Evolutionary conservation across 2,888 invertebrate species (phyloP).

Genomic region (Drosophila setosimentum): DNA sequence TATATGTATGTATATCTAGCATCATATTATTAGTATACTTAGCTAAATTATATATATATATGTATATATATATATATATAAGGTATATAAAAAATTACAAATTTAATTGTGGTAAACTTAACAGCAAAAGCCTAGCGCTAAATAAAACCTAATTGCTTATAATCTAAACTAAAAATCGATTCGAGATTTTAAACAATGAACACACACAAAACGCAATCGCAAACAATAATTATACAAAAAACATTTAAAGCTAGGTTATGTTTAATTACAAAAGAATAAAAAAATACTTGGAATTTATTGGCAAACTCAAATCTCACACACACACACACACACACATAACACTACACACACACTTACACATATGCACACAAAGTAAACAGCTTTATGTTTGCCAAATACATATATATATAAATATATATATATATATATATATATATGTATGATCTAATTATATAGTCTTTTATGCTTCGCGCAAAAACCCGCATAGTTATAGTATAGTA

Average conservation of each 20-base stretch:
- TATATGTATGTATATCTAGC: slow-evolving; percentile 13
- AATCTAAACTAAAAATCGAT: slow-evolving; percentile 36
- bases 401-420: slow-evolving; percentile 43
- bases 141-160: slow-evolving; percentile 44
- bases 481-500: slow-evolving; percentile 52
- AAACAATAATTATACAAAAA: slow-evolving; percentile 39
- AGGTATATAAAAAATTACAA: slow-evolving; percentile 55
- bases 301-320: slow-evolving; percentile 34
- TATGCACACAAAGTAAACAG: slow-evolving; percentile 20
- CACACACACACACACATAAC: not conserved
- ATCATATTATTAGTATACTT: slow-evolving; percentile 12
- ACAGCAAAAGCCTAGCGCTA: slow-evolving; percentile 63
- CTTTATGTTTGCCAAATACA: slow-evolving; percentile 43
- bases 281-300: slow-evolving; percentile 69
- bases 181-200: slow-evolving; percentile 46
- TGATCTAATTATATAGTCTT: slow-evolving; percentile 63
- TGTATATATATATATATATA: slow-evolving; percentile 2
- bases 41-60: slow-evolving; percentile 9
- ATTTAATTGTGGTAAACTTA: slow-evolving; percentile 61
- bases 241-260: slow-evolving; percentile 56
- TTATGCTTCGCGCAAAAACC: slow-evolving; percentile 71
- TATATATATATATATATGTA: slow-evolving; percentile 47
- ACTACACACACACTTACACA: slow-evolving; percentile 26
- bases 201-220: slow-evolving; percentile 42
- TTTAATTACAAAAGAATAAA: slow-evolving; percentile 30